These are phyloP conservation scores for Vimba vimba DNA, from an alignment of 2,113 vertebrate genomes.

Conservation along the genomic window DNA sequence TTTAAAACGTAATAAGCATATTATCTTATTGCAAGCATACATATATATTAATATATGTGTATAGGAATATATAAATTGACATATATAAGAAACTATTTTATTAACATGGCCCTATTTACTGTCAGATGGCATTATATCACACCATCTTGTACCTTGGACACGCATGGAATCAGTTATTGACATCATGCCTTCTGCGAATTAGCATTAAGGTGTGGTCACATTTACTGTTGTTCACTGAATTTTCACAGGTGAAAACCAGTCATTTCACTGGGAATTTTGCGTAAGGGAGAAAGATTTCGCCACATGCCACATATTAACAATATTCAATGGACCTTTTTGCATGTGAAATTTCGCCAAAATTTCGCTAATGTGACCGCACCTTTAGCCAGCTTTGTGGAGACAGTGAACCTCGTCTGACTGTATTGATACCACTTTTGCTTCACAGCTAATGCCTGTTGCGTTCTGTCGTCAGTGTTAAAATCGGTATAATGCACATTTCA, in stretches of 20 bases:
- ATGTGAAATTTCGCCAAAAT: background rate
- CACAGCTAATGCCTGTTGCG: constrained; percentile 76
- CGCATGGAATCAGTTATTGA: constrained; percentile 77
- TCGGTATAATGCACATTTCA: constrained; percentile 79
- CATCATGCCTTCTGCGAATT: constrained; percentile 67
- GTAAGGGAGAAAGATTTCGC: background rate
- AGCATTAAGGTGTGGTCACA: background rate
- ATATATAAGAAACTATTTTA: constrained; percentile 61
- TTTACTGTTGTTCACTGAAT: background rate
- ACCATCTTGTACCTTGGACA: constrained; percentile 44
- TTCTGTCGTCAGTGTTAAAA: constrained; percentile 86
- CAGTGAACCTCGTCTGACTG: constrained; percentile 73
- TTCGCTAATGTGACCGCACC: background rate
- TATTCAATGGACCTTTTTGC: background rate
- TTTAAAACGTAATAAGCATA: constrained; percentile 15
- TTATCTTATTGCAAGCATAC: constrained; percentile 47
- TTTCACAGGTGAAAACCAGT: background rate
- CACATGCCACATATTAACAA: background rate
- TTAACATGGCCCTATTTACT: constrained; percentile 56
- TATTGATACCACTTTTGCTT: constrained; percentile 56
- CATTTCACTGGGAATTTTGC: background rate
- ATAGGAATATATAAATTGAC: constrained; percentile 64
- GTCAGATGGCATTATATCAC: constrained; percentile 45
- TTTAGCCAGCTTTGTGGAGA: constrained; percentile 71
- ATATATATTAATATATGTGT: constrained; percentile 63